Evolutionary conservation across 1,140 invertebrate genomes (phyloP), one percentile per base, ranked within the genome.

Genomic region (Prorops nasuta): DNA sequence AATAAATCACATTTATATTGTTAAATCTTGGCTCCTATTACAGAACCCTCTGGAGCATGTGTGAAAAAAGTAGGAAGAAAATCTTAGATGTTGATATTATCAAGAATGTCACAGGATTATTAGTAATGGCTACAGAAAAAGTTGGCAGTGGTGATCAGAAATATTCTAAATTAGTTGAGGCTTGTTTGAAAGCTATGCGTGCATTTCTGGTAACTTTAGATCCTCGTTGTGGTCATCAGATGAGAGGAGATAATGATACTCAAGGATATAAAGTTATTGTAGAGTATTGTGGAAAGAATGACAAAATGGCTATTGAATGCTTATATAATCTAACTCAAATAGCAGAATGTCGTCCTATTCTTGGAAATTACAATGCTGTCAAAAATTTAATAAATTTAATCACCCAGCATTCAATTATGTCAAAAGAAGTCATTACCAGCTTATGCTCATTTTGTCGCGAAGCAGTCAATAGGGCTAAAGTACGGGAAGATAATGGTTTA

Each of bases 381-480:
- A 64, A 71, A 43, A 50, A 32, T 24, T 28, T 69, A 2, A 51
- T 76, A 15, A 14, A 24, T 15, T 38, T 68, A 12, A 53, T 71
- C 2, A 62, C 54, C 1, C 50, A 50, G 1, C 47, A 56, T 1
- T 16, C 48, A 1, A 48, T 45, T 21, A 19, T 66, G 0, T 58
- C 32, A 12, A 46, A 49, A 19, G 57, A 76, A 42, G 53, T 58
- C 12, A 28, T 76, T 14, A 16, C 22, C 4, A 64, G 48, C 46
- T 36, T 77, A 7, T 74, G 68, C 42, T 42, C 74, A 2, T 70
- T 76, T 32, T 74, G 65, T 51, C 55, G 67, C 4, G 75, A 77
- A 50, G 64, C 72, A 4, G 54, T 76, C 0, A 74, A 74, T 55
- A 66, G 75, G 22, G 56, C 53, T 15, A 60, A 49, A 32, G 52